Conservation (phyloP, 2,888 invertebrate genomes). For the Chromoteleia sp. region DNA sequence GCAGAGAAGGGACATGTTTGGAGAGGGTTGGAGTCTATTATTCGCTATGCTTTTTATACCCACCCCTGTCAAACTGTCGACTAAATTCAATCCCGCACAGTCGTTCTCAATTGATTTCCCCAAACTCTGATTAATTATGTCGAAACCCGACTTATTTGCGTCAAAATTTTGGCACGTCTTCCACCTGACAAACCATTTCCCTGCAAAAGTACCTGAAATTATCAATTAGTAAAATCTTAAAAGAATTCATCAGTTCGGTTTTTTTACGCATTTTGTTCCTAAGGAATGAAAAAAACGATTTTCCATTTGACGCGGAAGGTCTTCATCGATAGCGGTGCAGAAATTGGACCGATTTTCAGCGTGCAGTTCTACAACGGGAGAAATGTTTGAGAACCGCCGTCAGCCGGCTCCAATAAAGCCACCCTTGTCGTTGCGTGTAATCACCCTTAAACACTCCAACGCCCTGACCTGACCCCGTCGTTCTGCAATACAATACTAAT, state of each 20-base stretch:
- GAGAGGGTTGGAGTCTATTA: slow-evolving; percentile 84
- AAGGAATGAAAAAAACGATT: too few relatives aligned
- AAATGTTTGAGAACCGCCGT: slow-evolving; percentile 79
- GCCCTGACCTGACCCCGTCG: slow-evolving; percentile 79
- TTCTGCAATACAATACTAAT: slow-evolving; percentile 83
- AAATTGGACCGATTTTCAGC: slow-evolving; percentile 33
- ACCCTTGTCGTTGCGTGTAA: slow-evolving; percentile 84
- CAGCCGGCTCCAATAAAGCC: slow-evolving; percentile 82
- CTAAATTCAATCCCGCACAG: slow-evolving; percentile 82
- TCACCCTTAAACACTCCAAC: slow-evolving; percentile 84
- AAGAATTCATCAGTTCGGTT: too few relatives aligned
- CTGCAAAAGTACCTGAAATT: too few relatives aligned
- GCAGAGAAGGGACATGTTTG: slow-evolving; percentile 81
- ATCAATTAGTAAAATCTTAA: too few relatives aligned
- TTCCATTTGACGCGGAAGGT: too few relatives aligned
- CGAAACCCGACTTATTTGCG: too few relatives aligned
- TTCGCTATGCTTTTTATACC: slow-evolving; percentile 83
- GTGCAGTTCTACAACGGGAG: background rate
- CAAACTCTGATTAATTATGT: too few relatives aligned
- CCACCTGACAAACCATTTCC: too few relatives aligned
- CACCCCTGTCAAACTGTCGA: slow-evolving; percentile 82
- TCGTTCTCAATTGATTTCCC: slow-evolving; percentile 80
- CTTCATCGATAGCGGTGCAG: background rate
- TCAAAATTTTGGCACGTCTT: too few relatives aligned
- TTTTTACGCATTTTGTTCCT: too few relatives aligned